Percentiles rank a stretch among this genome's conserved stretches.
These are phyloP conservation scores for Coelinius sp. DNA, from an alignment of 2,888 invertebrate genomes.

Conservation along the genomic window DNA sequence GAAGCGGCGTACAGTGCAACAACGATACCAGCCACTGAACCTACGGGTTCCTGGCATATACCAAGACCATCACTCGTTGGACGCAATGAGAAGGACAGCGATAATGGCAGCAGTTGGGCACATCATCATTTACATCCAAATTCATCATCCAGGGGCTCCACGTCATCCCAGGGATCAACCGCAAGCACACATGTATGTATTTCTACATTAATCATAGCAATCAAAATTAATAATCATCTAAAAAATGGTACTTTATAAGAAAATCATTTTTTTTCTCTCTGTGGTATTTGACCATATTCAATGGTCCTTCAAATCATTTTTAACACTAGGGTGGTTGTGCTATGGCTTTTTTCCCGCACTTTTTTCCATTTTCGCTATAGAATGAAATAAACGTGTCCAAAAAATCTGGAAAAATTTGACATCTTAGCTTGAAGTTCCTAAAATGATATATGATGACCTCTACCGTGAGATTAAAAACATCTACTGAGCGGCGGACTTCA, in stretches of 20 bases:
- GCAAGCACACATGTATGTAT: constrained; percentile 83
- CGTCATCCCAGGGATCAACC: constrained; percentile 79
- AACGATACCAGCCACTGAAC: constrained; percentile 52
- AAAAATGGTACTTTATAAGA: background rate
- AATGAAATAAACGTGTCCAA: too few relatives aligned
- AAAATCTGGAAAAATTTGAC: too few relatives aligned
- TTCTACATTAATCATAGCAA: background rate
- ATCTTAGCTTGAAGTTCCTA: too few relatives aligned
- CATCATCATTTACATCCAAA: constrained; percentile 63
- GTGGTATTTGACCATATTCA: too few relatives aligned
- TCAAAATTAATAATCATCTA: background rate
- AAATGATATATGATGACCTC: too few relatives aligned
- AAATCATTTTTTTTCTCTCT: too few relatives aligned
- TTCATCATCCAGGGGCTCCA: constrained; percentile 73
- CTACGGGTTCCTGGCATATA: constrained; percentile 81
- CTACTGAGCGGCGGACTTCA: too few relatives aligned
- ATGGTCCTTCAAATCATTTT: too few relatives aligned
- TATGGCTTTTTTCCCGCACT: too few relatives aligned
- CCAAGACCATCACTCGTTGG: constrained; percentile 83
- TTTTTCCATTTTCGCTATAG: too few relatives aligned
- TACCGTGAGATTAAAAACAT: too few relatives aligned
- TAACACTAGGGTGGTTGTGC: too few relatives aligned
- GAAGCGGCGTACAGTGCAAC: constrained; percentile 55
- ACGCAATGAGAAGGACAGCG: constrained; percentile 63
- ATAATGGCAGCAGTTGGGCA: constrained; percentile 62